Base-by-base conservation (phyloP, 2,797 vertebrate genomes). In the Poliocrania exsul region DNA sequence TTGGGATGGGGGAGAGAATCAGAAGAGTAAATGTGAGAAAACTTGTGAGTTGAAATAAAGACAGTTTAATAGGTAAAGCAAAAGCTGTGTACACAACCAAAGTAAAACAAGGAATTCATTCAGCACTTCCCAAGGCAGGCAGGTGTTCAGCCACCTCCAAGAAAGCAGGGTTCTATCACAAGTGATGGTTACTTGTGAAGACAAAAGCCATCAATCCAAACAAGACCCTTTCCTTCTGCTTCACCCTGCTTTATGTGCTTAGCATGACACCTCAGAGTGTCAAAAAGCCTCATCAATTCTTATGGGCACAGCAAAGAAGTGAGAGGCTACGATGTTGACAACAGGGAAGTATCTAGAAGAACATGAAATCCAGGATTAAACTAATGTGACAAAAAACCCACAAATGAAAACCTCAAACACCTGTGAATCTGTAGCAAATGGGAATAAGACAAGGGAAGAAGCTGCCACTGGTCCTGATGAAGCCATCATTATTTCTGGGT, bases 271-370 rank as follows among this genome's bases (percentile, higher is more conserved):
- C 12, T 26, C 6, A 5, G 11, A 20, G 29, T 19, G 35, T 37
- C 29, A 35, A 87, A 33, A 37, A 86, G 42, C 42, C 25, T 61
- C 44, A 28, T 71, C 7, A 20, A 29, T 65, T 54, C 40, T 44
- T 60, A 18, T 16, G 13, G 69, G 18, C 1, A 0, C 28, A 37
- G 75, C 38, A 51, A 61, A 47, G 33, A 56, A 58, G 10, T 2
- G 0, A 44, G 33, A 77, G 44, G 40, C 24, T 56, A 28, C 0
- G 6, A 31, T 21, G 60, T 8, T 10, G 1, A 16, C 46, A 70
- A 29, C 28, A 77, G n/a, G 38, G 38, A 50, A 72, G 8, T 16
- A 79, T 69, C 57, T 37, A 54, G 53, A 87, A 60, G 26, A 80
- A 61, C 5, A 54, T 11, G 10, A 70, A 90, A 81, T 42, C 33